These are phyloP conservation scores for Diorhabda sublineata DNA, from an alignment of 1,140 invertebrate genomes.

Conservation along the genomic window DNA sequence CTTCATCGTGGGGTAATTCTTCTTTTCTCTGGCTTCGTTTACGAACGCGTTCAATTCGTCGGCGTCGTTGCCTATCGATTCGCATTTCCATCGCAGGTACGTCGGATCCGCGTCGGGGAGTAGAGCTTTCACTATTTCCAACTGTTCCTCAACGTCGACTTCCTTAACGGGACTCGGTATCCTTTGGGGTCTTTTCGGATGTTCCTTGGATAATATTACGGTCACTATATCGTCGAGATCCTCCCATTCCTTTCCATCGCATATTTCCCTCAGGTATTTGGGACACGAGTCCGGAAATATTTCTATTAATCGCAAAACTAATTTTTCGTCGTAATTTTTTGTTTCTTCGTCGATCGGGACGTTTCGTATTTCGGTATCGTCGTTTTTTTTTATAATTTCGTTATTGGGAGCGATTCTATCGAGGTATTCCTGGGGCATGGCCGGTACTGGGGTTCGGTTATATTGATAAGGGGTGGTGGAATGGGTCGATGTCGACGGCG, in stretches of 20 bases:
- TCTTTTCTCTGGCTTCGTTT: constrained; percentile 44
- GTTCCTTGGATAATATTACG: constrained; percentile 14
- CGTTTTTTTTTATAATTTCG: no score
- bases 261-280: constrained; percentile 21
- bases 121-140: constrained; percentile 39
- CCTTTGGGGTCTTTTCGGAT: constrained; percentile 21
- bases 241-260: constrained; percentile 12
- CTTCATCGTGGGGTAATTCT: constrained; percentile 53
- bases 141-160: constrained; percentile 42
- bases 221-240: constrained; percentile 21
- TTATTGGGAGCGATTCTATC: no score
- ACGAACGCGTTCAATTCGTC: constrained; percentile 44
- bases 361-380: no score
- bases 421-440: no score
- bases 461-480: no score
- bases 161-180: constrained; percentile 21
- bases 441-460: no score
- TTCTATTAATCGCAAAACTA: constrained; percentile 24
- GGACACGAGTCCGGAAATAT: constrained; percentile 30
- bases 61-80: constrained; percentile 28
- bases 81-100: constrained; percentile 46
- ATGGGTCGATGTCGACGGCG: no score
- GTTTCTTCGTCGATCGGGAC: no score
- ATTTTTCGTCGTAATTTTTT: constrained; percentile 14
- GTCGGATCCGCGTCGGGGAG: constrained; percentile 54